Conservation (phyloP, 1,140 invertebrate genomes). For the Trissolcus basalis region DNA sequence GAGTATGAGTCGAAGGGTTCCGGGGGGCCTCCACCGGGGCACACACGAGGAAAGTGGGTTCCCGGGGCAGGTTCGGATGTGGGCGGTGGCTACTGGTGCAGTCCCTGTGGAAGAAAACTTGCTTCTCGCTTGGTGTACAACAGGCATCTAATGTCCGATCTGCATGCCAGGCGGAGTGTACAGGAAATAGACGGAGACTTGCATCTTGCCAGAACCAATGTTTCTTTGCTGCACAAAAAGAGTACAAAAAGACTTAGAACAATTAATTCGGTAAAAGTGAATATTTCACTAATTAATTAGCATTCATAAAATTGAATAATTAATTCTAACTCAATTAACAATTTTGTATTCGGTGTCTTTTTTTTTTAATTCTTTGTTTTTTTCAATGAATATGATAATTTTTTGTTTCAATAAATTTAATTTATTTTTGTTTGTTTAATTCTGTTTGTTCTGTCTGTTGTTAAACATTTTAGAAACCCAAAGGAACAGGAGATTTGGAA, state of each 20-base stretch:
- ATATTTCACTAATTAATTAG: no score
- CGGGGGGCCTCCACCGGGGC: constrained; percentile 79
- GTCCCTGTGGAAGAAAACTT: constrained; percentile 84
- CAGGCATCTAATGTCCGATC: constrained; percentile 83
- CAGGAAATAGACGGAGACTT: constrained; percentile 77
- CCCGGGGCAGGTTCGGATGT: constrained; percentile 78
- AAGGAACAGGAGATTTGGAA: constrained; percentile 63
- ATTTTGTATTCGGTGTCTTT: no score
- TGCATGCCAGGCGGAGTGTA: constrained; percentile 83
- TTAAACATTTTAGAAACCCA: constrained; percentile 33
- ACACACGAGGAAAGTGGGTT: constrained; percentile 87
- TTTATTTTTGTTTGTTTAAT: constrained; percentile 47
- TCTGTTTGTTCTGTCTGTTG: no score
- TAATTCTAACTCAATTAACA: no score
- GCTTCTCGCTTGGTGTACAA: constrained; percentile 85
- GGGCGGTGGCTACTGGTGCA: constrained; percentile 82
- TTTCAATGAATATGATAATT: no score
- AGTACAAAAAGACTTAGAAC: constrained; percentile 38
- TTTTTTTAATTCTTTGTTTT: no score
- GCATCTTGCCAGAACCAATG: constrained; percentile 41
- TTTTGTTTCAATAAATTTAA: no score
- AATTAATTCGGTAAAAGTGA: constrained; percentile 20
- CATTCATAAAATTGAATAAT: no score
- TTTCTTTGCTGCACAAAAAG: constrained; percentile 31
- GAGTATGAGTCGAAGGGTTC: constrained; percentile 63